Conservation (phyloP, 1,140 invertebrate genomes). For the Ctenoplectra terminalis region DNA sequence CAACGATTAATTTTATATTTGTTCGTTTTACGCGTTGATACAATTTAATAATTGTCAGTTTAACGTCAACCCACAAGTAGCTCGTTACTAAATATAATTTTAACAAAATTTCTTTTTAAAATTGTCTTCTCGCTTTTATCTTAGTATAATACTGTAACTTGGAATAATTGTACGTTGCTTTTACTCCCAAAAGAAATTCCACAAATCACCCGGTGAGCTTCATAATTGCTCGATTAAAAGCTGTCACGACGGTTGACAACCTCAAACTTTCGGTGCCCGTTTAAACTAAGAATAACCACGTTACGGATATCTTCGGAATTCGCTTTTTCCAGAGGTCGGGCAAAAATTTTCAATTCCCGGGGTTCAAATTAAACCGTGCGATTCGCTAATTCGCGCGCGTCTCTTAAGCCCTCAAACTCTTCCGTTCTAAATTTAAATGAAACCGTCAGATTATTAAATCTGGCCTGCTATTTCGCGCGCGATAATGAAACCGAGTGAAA, state of each 20-base stretch:
- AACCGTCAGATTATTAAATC: constrained; percentile 51
- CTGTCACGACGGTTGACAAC: background rate
- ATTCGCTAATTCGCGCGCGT: constrained; percentile 37
- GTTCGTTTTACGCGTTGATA: too few species aligned
- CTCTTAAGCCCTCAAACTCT: constrained; percentile 24
- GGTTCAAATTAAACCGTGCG: constrained; percentile 42
- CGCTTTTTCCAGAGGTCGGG: background rate
- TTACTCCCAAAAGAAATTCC: background rate
- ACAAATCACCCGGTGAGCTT: constrained; percentile 2
- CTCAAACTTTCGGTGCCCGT: background rate
- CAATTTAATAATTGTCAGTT: too few species aligned
- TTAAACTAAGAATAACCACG: constrained; percentile 11
- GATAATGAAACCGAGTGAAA: constrained; percentile 41
- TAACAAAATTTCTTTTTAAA: too few species aligned
- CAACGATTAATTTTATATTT: too few species aligned
- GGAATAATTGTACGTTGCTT: too few species aligned
- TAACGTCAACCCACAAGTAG: too few species aligned
- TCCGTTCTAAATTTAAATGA: constrained; percentile 48
- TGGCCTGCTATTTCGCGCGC: background rate
- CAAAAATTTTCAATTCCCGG: constrained; percentile 30
- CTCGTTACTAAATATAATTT: too few species aligned
- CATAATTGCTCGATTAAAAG: background rate
- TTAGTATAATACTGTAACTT: too few species aligned
- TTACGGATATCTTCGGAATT: background rate
- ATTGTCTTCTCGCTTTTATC: too few species aligned